These are phyloP conservation scores for Stenolophus ochropezus DNA, from an alignment of 2,888 invertebrate species.

Conservation along the genomic window DNA sequence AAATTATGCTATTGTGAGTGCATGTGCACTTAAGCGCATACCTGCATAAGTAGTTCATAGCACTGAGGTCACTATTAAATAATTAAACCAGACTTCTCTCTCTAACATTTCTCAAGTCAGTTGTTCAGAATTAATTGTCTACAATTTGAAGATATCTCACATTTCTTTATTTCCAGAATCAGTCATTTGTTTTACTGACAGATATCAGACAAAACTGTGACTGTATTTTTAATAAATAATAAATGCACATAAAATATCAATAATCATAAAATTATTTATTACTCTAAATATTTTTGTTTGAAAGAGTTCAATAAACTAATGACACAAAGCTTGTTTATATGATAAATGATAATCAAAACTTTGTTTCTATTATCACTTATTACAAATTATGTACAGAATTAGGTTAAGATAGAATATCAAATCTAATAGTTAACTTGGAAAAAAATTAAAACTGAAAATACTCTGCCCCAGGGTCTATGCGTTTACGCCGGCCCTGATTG, in stretches of 20 bases:
- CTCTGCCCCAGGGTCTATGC: not conserved
- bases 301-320: not conserved
- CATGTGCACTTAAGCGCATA: constrained; percentile 14
- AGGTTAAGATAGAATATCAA: not conserved
- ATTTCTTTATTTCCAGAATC: not conserved
- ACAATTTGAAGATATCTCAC: not conserved
- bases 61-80: constrained; percentile 27
- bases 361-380: too few relatives aligned
- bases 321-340: not conserved
- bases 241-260: too few relatives aligned
- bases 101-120: not conserved
- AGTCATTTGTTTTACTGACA: too few relatives aligned
- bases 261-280: not conserved
- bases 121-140: not conserved
- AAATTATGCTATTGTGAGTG: not conserved
- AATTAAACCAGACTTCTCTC: not conserved
- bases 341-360: too few relatives aligned
- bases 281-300: not conserved
- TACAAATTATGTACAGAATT: too few relatives aligned
- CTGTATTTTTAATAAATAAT: too few relatives aligned
- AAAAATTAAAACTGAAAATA: constrained; percentile 25
- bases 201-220: not conserved
- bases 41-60: constrained; percentile 33
- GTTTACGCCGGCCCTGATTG: constrained; percentile 49
- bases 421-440: not conserved